phyloP scores from a whole-genome alignment of 2,113 vertebrate species.

The Ophiodon elongatus region DNA sequence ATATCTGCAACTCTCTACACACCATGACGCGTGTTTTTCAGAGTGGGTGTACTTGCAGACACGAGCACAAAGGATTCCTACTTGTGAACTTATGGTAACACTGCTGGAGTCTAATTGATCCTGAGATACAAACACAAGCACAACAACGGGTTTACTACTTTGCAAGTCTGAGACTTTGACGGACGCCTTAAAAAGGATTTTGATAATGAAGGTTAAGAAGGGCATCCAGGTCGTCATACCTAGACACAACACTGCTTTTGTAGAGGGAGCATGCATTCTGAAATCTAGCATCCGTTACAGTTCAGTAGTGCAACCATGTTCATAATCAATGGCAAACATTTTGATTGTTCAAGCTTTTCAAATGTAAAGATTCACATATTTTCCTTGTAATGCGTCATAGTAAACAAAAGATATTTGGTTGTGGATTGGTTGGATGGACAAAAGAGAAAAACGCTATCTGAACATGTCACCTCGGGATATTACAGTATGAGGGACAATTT shows the following conservation, averaged over 20 bases:
- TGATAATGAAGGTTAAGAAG: slow-evolving; percentile 40
- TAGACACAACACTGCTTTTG: slow-evolving; percentile 3
- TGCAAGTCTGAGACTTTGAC: slow-evolving; percentile 16
- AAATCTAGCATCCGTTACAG: not conserved
- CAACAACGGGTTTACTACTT: slow-evolving; percentile 55
- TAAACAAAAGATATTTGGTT: not conserved
- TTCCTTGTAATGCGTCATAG: not conserved
- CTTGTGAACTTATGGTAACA: slow-evolving; percentile 10
- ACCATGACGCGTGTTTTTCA: slow-evolving; percentile 10
- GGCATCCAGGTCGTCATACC: slow-evolving; percentile 6
- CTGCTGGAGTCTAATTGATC: slow-evolving; percentile 31
- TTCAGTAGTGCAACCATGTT: not conserved
- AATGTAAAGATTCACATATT: not conserved
- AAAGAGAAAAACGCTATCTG: not conserved
- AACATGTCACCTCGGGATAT: not conserved
- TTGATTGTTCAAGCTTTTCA: not conserved
- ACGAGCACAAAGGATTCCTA: not conserved
- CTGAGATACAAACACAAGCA: not conserved
- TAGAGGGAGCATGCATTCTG: not conserved
- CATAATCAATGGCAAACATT: not conserved
- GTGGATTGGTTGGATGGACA: not conserved
- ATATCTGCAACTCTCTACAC: slow-evolving; percentile 6
- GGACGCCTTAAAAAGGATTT: slow-evolving; percentile 49
- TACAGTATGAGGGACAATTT: not conserved
- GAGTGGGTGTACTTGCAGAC: not conserved